phyloP scores from a whole-genome alignment of 2,113 vertebrate genomes.

The Limnothrissa miodon region DNA sequence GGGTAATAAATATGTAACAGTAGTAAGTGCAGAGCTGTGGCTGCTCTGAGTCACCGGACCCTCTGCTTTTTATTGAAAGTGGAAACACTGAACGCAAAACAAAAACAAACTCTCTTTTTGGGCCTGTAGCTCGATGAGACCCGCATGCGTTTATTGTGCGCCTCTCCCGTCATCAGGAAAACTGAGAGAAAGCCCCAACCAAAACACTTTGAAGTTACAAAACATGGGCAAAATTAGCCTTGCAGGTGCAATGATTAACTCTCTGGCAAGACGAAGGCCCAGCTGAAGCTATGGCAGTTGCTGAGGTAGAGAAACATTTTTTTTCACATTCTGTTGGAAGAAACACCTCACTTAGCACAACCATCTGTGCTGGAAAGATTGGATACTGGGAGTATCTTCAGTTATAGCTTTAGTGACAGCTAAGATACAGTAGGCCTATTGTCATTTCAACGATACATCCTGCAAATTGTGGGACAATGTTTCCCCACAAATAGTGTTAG shows the following conservation, averaged over 20 bases:
- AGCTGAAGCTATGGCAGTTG: not conserved
- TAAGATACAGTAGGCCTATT: not conserved
- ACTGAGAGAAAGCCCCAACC: not conserved
- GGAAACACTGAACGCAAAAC: not conserved
- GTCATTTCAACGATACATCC: no score
- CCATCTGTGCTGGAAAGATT: not conserved
- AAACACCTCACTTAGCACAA: not conserved
- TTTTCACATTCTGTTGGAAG: not conserved
- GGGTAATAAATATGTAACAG: slow-evolving; percentile 8
- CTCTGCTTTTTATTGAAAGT: slow-evolving; percentile 6
- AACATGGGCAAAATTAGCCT: not conserved
- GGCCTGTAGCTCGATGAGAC: not conserved
- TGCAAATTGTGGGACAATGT: not conserved
- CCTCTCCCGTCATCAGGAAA: not conserved
- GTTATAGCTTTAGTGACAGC: not conserved
- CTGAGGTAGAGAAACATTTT: not conserved
- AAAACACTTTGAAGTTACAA: slow-evolving; percentile 9
- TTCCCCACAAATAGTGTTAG: no score
- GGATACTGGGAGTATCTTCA: not conserved
- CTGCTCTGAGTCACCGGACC: not conserved
- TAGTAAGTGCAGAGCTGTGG: not conserved
- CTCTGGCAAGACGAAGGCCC: not conserved
- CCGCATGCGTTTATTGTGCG: not conserved
- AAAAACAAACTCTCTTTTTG: slow-evolving; percentile 3
- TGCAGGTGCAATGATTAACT: slow-evolving; percentile 11